These are phyloP conservation scores for Drosophila guanche DNA, from an alignment of 1,140 invertebrate genomes.

Conservation along the genomic window DNA sequence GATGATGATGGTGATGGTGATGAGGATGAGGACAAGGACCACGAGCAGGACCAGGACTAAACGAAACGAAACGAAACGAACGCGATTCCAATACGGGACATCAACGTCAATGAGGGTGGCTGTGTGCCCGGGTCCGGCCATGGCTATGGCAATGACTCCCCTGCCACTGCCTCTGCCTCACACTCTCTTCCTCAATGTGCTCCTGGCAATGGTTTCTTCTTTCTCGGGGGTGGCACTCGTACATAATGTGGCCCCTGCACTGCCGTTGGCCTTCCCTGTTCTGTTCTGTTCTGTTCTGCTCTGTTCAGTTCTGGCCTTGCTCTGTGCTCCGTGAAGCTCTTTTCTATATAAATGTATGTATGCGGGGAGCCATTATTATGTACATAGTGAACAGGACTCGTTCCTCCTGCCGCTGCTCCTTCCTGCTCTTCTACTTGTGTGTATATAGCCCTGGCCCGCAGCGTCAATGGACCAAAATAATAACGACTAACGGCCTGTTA, in stretches of 20 bases:
- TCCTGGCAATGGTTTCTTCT: conserved; percentile 47
- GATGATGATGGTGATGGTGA: conserved; percentile 28
- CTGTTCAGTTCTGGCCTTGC: too few relatives aligned
- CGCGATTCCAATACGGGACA: conserved; percentile 83
- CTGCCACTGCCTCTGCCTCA: background rate
- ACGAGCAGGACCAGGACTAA: conserved; percentile 23
- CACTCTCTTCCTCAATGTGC: background rate
- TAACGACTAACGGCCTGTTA: conserved; percentile 82
- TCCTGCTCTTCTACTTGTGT: conserved; percentile 26
- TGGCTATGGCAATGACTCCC: conserved; percentile 31
- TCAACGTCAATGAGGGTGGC: conserved; percentile 78
- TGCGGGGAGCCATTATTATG: conserved; percentile 29
- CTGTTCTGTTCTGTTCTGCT: too few relatives aligned
- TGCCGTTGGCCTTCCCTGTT: conserved; percentile 26
- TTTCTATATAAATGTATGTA: background rate
- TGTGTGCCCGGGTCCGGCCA: conserved; percentile 17
- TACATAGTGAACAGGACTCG: conserved; percentile 23
- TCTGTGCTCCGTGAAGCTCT: too few relatives aligned
- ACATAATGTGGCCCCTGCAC: conserved; percentile 60
- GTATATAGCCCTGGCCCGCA: conserved; percentile 71
- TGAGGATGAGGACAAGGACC: conserved; percentile 17
- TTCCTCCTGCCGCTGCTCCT: background rate
- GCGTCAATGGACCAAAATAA: conserved; percentile 84
- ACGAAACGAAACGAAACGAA: conserved; percentile 55
- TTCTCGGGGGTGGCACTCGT: conserved; percentile 49